Evolutionary conservation across 2,113 vertebrate species (phyloP).

Genomic region (Rhipidura dahli): DNA sequence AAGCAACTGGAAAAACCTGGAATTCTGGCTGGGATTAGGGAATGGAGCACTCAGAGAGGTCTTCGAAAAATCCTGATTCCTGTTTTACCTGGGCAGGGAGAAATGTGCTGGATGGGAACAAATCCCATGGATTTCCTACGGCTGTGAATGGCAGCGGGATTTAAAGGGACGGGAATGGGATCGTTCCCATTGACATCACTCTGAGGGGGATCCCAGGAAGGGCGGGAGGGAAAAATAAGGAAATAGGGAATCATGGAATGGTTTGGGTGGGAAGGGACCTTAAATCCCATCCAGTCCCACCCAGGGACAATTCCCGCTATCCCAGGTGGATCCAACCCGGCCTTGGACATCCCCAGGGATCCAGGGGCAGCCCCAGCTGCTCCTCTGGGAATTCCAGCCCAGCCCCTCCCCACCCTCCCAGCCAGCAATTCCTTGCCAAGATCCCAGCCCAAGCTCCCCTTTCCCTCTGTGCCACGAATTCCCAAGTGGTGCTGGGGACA

Average conservation of each 20-base stretch:
- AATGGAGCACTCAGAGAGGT: neutral
- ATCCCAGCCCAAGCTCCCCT: neutral
- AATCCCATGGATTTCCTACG: neutral
- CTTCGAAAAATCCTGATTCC: neutral
- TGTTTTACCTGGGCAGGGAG: neutral
- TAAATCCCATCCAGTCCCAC: too few relatives aligned
- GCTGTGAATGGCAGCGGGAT: fast-evolving
- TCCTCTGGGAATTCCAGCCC: neutral
- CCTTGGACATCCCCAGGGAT: neutral
- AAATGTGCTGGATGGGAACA: neutral
- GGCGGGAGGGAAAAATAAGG: neutral
- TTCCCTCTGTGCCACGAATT: too few relatives aligned
- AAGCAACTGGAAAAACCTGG: neutral
- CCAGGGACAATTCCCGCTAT: fast-evolving
- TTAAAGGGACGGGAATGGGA: too few relatives aligned
- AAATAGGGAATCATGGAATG: neutral
- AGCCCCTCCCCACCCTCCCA: too few relatives aligned
- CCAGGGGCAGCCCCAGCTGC: neutral
- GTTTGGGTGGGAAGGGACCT: neutral
- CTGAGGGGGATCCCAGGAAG: neutral
- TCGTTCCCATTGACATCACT: neutral
- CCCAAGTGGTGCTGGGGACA: too few relatives aligned
- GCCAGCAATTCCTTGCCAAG: too few relatives aligned
- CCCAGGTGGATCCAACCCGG: neutral
- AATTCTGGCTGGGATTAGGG: neutral